Percentiles rank a stretch among this genome's conserved stretches.
Evolutionary conservation across 2,888 invertebrate genomes (phyloP).

Genomic region (Stenoptilia bipunctidactyla): DNA sequence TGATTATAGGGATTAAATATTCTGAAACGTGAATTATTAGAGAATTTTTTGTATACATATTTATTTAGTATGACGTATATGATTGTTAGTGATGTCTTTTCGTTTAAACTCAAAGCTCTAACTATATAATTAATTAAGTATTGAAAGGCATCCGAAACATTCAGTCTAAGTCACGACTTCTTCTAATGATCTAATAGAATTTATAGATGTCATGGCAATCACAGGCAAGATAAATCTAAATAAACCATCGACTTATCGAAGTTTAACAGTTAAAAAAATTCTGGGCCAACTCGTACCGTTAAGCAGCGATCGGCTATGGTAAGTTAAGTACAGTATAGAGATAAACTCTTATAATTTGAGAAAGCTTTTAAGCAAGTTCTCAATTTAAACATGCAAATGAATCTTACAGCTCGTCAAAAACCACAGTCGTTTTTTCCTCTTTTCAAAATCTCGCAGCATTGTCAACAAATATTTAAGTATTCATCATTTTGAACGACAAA

Average conservation of each 20-base stretch:
- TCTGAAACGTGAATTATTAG: too few species aligned
- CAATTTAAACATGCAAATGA: too few species aligned
- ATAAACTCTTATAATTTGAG: not conserved
- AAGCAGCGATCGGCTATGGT: conserved; percentile 24
- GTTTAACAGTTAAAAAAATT: conserved; percentile 46
- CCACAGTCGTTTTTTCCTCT: too few species aligned
- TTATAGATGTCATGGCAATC: conserved; percentile 1
- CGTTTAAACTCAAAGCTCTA: too few species aligned
- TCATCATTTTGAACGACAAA: not conserved
- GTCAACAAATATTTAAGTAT: conserved; percentile 4
- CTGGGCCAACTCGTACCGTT: conserved; percentile 38
- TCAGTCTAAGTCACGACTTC: not conserved
- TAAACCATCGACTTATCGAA: conserved; percentile 29
- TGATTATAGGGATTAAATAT: too few species aligned
- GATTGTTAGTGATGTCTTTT: too few species aligned
- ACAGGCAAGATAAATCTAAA: conserved; percentile 18
- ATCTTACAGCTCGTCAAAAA: too few species aligned
- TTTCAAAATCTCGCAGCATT: too few species aligned
- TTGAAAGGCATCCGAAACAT: not conserved
- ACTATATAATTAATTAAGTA: not conserved
- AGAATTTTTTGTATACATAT: too few species aligned
- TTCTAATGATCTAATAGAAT: conserved; percentile 1
- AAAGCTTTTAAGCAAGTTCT: too few species aligned
- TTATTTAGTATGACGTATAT: too few species aligned
- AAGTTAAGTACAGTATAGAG: conserved; percentile 12